Evolutionary conservation across 37 sponge, comb jelly and placozoan genomes (phyloP).

Genomic region (Chondrilla cf. caribensis): DNA sequence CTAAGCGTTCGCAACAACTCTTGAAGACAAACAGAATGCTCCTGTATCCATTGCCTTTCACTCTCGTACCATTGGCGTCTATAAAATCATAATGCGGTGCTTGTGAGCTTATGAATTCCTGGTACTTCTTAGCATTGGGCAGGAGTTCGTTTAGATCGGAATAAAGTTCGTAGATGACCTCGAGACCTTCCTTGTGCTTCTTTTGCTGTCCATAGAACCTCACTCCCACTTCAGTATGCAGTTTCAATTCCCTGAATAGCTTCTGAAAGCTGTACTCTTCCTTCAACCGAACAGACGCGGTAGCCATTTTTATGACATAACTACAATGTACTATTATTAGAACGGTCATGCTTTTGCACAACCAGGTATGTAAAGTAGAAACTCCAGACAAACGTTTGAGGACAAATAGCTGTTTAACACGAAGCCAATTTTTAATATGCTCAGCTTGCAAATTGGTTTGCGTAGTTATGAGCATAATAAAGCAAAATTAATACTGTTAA

Average conservation of each 20-base stretch:
- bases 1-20: constrained; percentile 28
- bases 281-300: too few relatives aligned
- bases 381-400: too few relatives aligned
- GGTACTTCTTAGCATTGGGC: constrained; percentile 29
- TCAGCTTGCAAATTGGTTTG: too few relatives aligned
- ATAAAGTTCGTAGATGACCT: constrained; percentile 38
- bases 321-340: too few relatives aligned
- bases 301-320: too few relatives aligned
- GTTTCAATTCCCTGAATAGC: constrained; percentile 43
- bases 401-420: too few relatives aligned
- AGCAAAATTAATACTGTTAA: too few relatives aligned
- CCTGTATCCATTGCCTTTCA: constrained; percentile 84
- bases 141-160: constrained; percentile 15
- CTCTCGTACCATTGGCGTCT: constrained; percentile 43
- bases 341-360: too few relatives aligned
- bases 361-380: too few relatives aligned
- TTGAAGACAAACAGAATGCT: constrained; percentile 45
- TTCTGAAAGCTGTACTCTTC: constrained; percentile 30
- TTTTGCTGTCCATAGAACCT: constrained; percentile 34
- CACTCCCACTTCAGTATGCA: constrained; percentile 52
- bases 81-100: constrained; percentile 65
- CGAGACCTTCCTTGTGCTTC: constrained; percentile 19
- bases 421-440: too few relatives aligned
- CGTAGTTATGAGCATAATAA: too few relatives aligned
- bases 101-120: constrained; percentile 23